These are phyloP conservation scores for Tor tambroides DNA, from an alignment of 2,113 vertebrate genomes.

Conservation along the genomic window DNA sequence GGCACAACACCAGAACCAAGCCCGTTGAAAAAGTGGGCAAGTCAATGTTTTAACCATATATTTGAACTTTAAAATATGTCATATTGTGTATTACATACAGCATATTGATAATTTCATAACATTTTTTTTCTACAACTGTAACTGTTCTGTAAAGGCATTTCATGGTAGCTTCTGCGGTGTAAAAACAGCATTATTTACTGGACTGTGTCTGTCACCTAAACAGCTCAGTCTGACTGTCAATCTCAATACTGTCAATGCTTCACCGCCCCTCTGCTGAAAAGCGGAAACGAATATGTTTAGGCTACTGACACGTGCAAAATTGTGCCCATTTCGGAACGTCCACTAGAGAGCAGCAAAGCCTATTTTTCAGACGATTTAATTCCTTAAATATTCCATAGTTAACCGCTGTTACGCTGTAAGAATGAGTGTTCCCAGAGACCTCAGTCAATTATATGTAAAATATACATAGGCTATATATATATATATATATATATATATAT, in stretches of 20 bases:
- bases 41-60: no score
- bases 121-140: background rate
- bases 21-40: no score
- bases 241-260: background rate
- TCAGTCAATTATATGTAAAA: background rate
- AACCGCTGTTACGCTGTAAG: background rate
- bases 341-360: slow-evolving; percentile 68
- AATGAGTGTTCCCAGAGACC: background rate
- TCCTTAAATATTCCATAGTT: background rate
- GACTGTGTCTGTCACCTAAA: no score
- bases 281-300: background rate
- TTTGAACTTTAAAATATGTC: no score
- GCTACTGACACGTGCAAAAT: background rate
- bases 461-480: no score
- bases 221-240: background rate
- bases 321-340: background rate
- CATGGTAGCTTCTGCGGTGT: background rate
- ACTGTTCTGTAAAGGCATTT: background rate
- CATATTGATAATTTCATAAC: background rate
- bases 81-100: no score
- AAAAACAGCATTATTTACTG: background rate
- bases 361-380: no score
- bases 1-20: no score
- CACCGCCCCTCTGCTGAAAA: background rate
- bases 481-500: no score